Conservation (phyloP, 2,888 invertebrate species). For the Dione juno region DNA sequence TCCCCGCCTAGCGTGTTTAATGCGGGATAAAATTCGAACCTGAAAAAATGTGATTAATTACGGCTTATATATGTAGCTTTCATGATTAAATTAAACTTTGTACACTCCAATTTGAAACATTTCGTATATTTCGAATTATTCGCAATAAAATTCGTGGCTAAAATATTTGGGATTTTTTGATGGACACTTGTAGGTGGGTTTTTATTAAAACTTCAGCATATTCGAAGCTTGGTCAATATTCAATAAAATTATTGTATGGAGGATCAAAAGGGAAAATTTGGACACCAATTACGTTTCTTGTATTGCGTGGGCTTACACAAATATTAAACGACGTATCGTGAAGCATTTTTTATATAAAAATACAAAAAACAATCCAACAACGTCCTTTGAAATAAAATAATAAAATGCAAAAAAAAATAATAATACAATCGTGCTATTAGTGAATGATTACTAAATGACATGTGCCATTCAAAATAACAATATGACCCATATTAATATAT, state of each 20-base stretch:
- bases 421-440: no score
- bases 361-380: no score
- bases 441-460: no score
- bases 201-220: conserved; percentile 20
- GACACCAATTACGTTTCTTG: conserved; percentile 23
- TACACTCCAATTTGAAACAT: not conserved
- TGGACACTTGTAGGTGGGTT: conserved; percentile 13
- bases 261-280: conserved; percentile 22
- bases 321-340: not conserved
- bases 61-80: not conserved
- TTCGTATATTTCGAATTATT: not conserved
- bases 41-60: not conserved
- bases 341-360: not conserved
- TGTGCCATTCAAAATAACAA: no score
- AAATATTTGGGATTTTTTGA: conserved; percentile 17
- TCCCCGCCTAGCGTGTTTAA: no score
- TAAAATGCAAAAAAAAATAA: no score
- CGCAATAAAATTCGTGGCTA: conserved; percentile 1
- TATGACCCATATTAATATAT: no score
- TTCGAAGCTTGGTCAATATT: conserved; percentile 13
- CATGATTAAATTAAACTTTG: not conserved
- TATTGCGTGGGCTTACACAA: conserved; percentile 6
- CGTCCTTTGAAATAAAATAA: no score
- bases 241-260: conserved; percentile 20
- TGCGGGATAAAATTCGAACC: no score